Base-by-base conservation (phyloP, 2,888 invertebrate genomes). In the Epiblema foenella region DNA sequence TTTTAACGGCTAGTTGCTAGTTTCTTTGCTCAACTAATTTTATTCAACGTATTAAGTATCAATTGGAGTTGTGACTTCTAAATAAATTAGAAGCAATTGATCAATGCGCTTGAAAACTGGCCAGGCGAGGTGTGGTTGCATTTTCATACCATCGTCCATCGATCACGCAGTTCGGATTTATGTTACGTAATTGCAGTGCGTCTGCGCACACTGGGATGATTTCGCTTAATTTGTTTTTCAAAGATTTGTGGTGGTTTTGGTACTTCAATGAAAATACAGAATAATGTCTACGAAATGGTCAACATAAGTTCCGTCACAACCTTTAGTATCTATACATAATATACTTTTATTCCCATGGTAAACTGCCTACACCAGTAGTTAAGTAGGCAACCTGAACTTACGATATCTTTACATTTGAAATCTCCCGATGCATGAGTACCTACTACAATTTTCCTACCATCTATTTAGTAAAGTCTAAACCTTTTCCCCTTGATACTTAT, bases 171-270 rank as follows among this genome's bases (percentile, higher is more conserved):
- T 85, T 85, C 85, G 88, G 85, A 91, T 91, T 90, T 91, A 90
- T 90, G 90, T 89, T 86, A 85, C 87, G 88, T 90, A 91, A 91
- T 90, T 90, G 87, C 86, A 86, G 85, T 85, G 85, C 85, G 87
- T 86, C 84, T 84, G 85, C 77, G 76, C 75, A 76, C 74, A 74
- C 76, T 79, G 81, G 79, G 79, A 78, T 62, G 58, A 71, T 69
- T 68, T 73, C 68, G 80, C 79, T 80, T 77, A 84, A 87, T 86
- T 85, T 86, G 84, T 85, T 86, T 83, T 82, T 82, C 77, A 80
- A 79, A 79, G 75, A 83, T 85, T 84, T 83, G 84, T 86, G 83
- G 87, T 87, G 85, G 87, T 86, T 86, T 80, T 84, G 84, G 85
- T 79, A 76, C 24, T 63, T 69, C 46, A 29, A 52, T 42, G 18